Percentiles rank a stretch among this genome's conserved stretches.
These are phyloP conservation scores for Agonum fuliginosum DNA, from an alignment of 2,888 invertebrate genomes.

Conservation along the genomic window DNA sequence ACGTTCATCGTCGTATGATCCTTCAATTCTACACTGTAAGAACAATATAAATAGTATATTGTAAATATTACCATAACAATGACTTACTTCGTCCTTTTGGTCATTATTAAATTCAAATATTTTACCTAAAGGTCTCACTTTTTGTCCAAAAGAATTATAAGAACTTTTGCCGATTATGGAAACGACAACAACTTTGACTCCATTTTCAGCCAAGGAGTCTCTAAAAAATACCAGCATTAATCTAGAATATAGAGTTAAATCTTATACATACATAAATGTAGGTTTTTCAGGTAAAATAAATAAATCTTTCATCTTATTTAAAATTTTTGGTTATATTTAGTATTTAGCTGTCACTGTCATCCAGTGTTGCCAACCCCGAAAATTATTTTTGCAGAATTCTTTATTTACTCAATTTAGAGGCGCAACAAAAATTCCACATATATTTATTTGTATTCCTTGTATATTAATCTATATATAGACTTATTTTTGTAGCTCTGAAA, in stretches of 20 bases:
- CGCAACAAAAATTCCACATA: too few relatives aligned
- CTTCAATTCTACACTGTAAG: constrained; percentile 70
- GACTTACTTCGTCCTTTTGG: constrained; percentile 41
- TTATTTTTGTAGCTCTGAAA: too few relatives aligned
- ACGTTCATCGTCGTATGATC: constrained; percentile 74
- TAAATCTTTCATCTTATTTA: constrained; percentile 64
- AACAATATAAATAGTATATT: constrained; percentile 6
- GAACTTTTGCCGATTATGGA: constrained; percentile 84
- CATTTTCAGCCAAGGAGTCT: constrained; percentile 65
- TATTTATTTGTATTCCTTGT: too few relatives aligned
- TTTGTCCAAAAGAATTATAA: constrained; percentile 78
- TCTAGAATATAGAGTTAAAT: constrained; percentile 40
- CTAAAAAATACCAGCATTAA: constrained; percentile 64
- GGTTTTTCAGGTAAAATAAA: constrained; percentile 66
- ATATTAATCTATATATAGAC: too few relatives aligned
- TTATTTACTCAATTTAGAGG: too few relatives aligned
- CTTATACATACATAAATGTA: constrained; percentile 50
- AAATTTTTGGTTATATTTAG: constrained; percentile 4
- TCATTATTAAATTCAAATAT: constrained; percentile 72
- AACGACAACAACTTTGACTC: constrained; percentile 80
- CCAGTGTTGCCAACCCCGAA: too few relatives aligned
- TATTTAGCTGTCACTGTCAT: too few relatives aligned
- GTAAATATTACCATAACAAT: background rate
- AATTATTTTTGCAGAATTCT: too few relatives aligned
- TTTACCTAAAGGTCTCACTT: constrained; percentile 77